Conservation (phyloP, 1,140 invertebrate species). For the Papilio aristodemus region DNA sequence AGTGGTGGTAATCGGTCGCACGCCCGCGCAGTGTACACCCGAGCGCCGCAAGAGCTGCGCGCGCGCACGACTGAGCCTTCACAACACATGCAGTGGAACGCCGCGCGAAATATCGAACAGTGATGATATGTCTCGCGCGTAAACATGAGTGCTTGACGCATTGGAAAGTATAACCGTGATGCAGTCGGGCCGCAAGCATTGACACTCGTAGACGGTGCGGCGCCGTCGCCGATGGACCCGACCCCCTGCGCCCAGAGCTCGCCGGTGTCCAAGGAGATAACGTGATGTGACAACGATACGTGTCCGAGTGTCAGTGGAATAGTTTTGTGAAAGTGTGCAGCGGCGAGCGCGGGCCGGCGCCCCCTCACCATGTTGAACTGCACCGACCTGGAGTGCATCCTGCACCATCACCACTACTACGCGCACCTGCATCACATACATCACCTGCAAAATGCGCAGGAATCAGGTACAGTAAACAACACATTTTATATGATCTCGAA, state of each 20-base stretch:
- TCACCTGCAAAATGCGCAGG: constrained; percentile 81
- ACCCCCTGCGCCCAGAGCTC: constrained; percentile 52
- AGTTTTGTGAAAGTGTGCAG: constrained; percentile 78
- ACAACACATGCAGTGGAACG: constrained; percentile 48
- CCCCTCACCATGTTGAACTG: constrained; percentile 86
- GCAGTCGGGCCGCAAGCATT: constrained; percentile 46
- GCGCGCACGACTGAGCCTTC: constrained; percentile 62
- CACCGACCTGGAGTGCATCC: constrained; percentile 87
- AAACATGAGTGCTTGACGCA: constrained; percentile 47
- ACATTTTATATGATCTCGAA: not conserved
- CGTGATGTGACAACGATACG: constrained; percentile 76
- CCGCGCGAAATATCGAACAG: constrained; percentile 49
- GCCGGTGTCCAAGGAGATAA: constrained; percentile 67
- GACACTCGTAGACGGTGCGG: constrained; percentile 63
- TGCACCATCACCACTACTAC: constrained; percentile 88
- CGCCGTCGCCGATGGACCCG: constrained; percentile 52
- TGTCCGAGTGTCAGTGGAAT: constrained; percentile 72
- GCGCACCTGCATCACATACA: constrained; percentile 86
- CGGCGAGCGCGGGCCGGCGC: constrained; percentile 63
- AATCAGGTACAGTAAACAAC: constrained; percentile 70
- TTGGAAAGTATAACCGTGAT: constrained; percentile 54
- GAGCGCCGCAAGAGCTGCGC: constrained; percentile 73
- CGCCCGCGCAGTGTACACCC: constrained; percentile 68
- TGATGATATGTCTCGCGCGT: constrained; percentile 47
- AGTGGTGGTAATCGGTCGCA: constrained; percentile 66